Evolutionary conservation across 2,888 invertebrate species (phyloP).

Genomic region (Ceraclea dissimilis): DNA sequence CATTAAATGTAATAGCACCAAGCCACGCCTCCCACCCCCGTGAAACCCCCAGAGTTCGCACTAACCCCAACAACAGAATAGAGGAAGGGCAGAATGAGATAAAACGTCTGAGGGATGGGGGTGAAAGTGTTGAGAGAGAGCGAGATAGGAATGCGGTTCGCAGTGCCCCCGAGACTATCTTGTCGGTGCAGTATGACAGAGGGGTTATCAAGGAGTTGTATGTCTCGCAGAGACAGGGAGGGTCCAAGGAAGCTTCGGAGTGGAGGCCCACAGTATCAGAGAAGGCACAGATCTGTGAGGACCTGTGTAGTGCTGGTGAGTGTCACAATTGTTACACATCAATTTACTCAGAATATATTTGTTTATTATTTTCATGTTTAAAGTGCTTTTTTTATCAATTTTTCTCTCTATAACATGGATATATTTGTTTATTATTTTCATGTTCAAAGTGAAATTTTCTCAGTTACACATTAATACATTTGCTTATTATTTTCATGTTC

Average conservation of each 20-base stretch:
- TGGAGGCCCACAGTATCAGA: constrained; percentile 36
- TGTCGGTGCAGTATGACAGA: constrained; percentile 42
- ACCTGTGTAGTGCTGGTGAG: constrained; percentile 46
- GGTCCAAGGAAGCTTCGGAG: constrained; percentile 28
- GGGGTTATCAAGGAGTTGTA: constrained; percentile 47
- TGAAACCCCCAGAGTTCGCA: neutral
- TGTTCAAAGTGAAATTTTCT: neutral
- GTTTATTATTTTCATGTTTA: neutral
- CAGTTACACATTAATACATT: too few species aligned
- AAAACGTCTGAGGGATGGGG: neutral
- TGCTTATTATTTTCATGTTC: neutral
- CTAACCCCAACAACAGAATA: constrained; percentile 1
- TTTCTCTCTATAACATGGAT: too few species aligned
- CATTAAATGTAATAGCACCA: constrained; percentile 1
- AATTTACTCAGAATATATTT: too few species aligned
- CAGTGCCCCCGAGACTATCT: constrained; percentile 39
- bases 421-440: neutral
- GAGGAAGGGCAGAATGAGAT: constrained; percentile 2
- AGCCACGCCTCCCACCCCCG: neutral
- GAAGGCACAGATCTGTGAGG: constrained; percentile 37
- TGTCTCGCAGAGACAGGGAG: constrained; percentile 41
- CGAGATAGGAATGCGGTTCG: constrained; percentile 18
- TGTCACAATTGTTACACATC: too few species aligned
- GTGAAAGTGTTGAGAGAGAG: neutral
- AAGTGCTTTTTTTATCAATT: neutral